Conservation (phyloP, 2,888 invertebrate genomes). For the Linyphia triangularis region DNA sequence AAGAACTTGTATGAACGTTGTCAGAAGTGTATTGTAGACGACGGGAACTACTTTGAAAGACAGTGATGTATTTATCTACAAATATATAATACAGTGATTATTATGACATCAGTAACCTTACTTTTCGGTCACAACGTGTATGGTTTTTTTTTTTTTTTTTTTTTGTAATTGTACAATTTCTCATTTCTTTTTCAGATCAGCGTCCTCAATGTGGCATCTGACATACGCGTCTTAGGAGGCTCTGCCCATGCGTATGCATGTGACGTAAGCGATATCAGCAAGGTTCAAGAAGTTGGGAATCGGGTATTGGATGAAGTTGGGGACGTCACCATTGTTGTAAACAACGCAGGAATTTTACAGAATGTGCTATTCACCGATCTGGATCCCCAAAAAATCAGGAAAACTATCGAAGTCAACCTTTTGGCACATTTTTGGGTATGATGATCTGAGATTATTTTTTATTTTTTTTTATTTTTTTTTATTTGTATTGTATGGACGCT, state of each 20-base stretch:
- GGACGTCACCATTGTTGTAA: constrained; percentile 87
- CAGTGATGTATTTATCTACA: too few species aligned
- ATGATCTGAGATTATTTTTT: too few species aligned
- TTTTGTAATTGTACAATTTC: neutral
- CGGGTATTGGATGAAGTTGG: constrained; percentile 85
- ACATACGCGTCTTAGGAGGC: constrained; percentile 76
- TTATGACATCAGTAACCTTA: too few species aligned
- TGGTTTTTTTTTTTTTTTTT: too few species aligned
- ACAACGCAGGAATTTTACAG: constrained; percentile 93
- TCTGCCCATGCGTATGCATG: constrained; percentile 82
- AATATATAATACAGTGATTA: too few species aligned
- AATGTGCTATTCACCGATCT: constrained; percentile 86
- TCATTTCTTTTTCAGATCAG: constrained; percentile 41
- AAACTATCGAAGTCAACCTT: constrained; percentile 87
- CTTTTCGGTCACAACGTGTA: too few species aligned
- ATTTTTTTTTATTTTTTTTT: too few species aligned
- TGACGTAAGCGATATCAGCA: constrained; percentile 87
- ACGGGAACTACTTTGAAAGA: too few species aligned
- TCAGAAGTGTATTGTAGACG: too few species aligned
- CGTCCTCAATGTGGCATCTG: constrained; percentile 56
- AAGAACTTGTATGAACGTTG: too few species aligned
- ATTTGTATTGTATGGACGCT: too few species aligned
- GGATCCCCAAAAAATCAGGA: constrained; percentile 85
- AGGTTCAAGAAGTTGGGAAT: constrained; percentile 84
- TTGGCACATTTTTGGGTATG: constrained; percentile 90